Evolutionary conservation across 2,113 vertebrate species (phyloP), one percentile per base, ranked within the genome.

Genomic region (Plectropomus leopardus): DNA sequence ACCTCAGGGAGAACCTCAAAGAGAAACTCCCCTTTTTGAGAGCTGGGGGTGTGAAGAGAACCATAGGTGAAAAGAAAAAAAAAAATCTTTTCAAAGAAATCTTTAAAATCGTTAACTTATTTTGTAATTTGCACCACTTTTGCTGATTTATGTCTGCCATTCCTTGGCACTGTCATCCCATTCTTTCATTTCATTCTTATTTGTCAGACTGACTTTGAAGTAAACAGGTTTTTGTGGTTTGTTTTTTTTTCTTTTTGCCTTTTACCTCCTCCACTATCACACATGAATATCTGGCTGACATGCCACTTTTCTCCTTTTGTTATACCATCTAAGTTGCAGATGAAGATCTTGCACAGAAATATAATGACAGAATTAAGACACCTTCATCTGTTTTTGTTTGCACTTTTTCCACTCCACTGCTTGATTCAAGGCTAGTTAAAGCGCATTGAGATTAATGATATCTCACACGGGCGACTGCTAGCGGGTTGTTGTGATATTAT

Each of bases 391-490:
- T 36, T 68, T 73, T 24, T 64, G n/a, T 60, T 72, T 53, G 63
- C 44, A 54, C 71, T 78, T 54, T 65, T 61, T 70, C 24, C 32
- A 5, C 21, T 21, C 44, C 30, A 10, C 40, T 71, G 42, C 23
- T 24, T 71, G 24, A 65, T 80, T 55, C 63, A 2, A 55, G 21
- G 36, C 44, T 10, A 48, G 42, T 53, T 40, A 34, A 15, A 70
- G 60, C 48, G 36, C 59, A 47, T 58, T 81, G 21, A 69, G 23
- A 76, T 59, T 53, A 71, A 53, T 82, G 28, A 55, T 53, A 53
- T 68, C 64, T 54, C 40, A 61, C 40, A 78, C 17, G 40, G 45
- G 47, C 48, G 72, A 0, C 67, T 71, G 32, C 16, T 24, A 50
- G n/a, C 70, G 36, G 9, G 45, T 67, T 71, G 34, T 67, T 71